These are phyloP conservation scores for Haemorhous mexicanus DNA, from an alignment of 2,113 vertebrate genomes.

Conservation along the genomic window DNA sequence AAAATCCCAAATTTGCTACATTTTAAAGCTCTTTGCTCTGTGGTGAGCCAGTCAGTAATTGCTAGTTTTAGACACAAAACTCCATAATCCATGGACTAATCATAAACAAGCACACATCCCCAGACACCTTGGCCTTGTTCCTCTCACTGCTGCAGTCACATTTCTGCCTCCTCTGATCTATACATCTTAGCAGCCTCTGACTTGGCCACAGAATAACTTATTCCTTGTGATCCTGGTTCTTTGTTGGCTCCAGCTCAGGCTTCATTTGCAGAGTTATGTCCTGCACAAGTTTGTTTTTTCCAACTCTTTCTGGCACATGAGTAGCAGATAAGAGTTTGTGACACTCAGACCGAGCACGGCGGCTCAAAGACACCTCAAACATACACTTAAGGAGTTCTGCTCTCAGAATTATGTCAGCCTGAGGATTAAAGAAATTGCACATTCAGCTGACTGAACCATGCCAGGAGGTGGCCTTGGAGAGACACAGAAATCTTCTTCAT, in stretches of 20 bases:
- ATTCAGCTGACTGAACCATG: background rate
- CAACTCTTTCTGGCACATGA: background rate
- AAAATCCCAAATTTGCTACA: background rate
- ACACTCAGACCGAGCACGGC: fast-evolving
- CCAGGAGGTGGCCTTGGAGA: conserved; percentile 3
- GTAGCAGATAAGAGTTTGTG: background rate
- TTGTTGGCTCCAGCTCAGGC: background rate
- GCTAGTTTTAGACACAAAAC: background rate
- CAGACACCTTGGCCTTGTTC: background rate
- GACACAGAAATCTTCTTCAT: background rate
- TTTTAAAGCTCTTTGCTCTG: background rate
- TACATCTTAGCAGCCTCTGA: background rate
- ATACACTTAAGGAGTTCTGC: background rate
- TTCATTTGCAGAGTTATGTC: background rate
- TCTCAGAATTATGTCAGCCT: background rate
- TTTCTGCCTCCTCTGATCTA: background rate
- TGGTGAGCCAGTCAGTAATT: background rate
- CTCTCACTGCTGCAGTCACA: background rate
- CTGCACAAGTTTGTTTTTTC: background rate
- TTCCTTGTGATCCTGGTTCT: background rate
- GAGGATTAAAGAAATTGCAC: background rate
- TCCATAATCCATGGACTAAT: background rate
- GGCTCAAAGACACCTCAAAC: background rate
- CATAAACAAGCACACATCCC: background rate
- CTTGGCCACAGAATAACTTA: background rate